Evolutionary conservation across 2,113 vertebrate genomes (phyloP).

Genomic region (Progne subis): DNA sequence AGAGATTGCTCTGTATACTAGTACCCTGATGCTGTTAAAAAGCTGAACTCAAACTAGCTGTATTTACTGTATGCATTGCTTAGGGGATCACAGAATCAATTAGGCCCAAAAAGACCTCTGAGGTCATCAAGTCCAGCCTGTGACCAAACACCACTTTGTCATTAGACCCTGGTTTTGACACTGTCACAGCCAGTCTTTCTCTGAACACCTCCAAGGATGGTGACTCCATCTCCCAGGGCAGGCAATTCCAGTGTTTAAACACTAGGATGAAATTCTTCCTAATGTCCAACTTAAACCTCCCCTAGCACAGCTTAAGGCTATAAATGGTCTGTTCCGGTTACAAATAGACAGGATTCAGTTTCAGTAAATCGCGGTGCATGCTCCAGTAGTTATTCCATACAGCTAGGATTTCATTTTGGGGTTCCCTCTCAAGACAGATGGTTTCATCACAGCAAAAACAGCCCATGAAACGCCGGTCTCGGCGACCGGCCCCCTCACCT

Average conservation of each 20-base stretch:
- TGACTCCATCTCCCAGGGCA: not conserved
- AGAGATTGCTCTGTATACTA: not conserved
- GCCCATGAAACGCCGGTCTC: not conserved
- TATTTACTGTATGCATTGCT: not conserved
- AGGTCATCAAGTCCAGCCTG: not conserved
- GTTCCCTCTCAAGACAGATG: too few species aligned
- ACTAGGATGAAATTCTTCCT: not conserved
- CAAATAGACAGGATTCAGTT: not conserved
- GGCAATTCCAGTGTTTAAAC: not conserved
- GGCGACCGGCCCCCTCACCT: slow-evolving; percentile 69
- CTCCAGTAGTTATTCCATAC: not conserved
- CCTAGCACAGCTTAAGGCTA: not conserved
- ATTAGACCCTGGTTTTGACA: not conserved
- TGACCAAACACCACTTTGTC: not conserved
- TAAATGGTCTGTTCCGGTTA: not conserved
- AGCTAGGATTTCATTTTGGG: fast-evolving
- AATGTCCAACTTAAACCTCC: not conserved
- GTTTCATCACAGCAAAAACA: not conserved
- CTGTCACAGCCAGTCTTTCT: too few species aligned
- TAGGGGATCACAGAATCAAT: not conserved
- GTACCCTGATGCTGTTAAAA: not conserved
- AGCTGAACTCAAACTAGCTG: not conserved
- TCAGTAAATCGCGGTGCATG: not conserved
- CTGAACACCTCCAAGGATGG: not conserved
- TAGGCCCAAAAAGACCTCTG: not conserved